A percentile compares a stretch with the other conserved stretches of the same genome.
Conservation (phyloP, 2,113 vertebrate genomes). For the Limnothrissa miodon region DNA sequence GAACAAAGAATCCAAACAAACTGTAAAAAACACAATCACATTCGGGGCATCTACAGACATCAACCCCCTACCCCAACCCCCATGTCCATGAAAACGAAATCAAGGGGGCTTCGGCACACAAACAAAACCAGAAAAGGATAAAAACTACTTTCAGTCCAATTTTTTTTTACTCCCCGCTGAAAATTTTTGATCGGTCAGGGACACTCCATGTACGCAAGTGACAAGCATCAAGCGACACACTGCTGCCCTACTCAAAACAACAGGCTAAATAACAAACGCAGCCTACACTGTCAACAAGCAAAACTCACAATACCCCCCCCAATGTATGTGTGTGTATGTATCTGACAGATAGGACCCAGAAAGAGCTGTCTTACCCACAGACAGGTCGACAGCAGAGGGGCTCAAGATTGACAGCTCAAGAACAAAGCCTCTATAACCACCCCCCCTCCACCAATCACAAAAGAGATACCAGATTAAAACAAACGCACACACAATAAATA, state of each 20-base stretch:
- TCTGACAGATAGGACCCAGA: background rate
- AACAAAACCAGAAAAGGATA: background rate
- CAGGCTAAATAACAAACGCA: slow-evolving; percentile 27
- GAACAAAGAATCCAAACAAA: background rate
- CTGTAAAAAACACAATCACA: background rate
- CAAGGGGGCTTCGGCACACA: background rate
- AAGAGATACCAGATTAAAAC: slow-evolving; percentile 8
- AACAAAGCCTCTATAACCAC: background rate
- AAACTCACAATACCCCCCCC: slow-evolving; percentile 43
- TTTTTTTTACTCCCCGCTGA: background rate
- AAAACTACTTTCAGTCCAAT: background rate
- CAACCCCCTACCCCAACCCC: too few relatives aligned
- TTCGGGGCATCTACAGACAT: background rate
- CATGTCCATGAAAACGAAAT: background rate
- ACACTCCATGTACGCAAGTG: background rate
- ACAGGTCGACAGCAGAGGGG: slow-evolving; percentile 7
- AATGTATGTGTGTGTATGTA: slow-evolving; percentile 8
- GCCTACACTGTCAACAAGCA: slow-evolving; percentile 34
- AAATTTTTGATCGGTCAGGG: background rate
- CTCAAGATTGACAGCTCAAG: slow-evolving; percentile 16
- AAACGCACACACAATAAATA: slow-evolving; percentile 8
- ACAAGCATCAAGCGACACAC: background rate
- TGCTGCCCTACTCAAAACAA: background rate
- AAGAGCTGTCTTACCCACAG: background rate
- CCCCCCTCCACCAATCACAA: background rate